Conservation (phyloP, 2,113 vertebrate species). For the Mobula hypostoma region DNA sequence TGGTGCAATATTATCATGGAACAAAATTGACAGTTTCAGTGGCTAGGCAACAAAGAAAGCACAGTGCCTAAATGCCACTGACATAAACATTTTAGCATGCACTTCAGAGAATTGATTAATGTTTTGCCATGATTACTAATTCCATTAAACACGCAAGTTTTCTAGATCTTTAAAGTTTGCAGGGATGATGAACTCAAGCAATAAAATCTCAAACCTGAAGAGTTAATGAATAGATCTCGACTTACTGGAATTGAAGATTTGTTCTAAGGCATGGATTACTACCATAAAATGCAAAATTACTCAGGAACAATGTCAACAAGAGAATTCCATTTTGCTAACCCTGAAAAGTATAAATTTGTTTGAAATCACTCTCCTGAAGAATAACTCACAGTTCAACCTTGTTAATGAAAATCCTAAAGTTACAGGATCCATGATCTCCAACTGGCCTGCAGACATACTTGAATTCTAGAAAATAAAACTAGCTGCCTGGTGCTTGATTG, state of each 20-base stretch:
- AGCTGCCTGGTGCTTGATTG: too few relatives aligned
- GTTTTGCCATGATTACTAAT: background rate
- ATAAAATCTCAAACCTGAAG: background rate
- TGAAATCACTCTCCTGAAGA: background rate
- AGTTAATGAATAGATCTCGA: background rate
- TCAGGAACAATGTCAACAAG: background rate
- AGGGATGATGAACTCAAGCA: too few relatives aligned
- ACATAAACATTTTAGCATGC: background rate
- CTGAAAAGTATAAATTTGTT: too few relatives aligned
- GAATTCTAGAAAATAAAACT: background rate
- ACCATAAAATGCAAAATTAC: background rate
- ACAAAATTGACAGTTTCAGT: conserved; percentile 35
- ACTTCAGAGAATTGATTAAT: background rate
- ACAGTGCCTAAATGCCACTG: background rate
- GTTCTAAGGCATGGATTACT: background rate
- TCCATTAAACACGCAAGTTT: background rate
- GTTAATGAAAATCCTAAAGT: background rate
- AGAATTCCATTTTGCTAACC: background rate
- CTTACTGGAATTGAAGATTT: background rate
- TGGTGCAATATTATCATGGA: background rate
- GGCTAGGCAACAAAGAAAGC: conserved; percentile 33
- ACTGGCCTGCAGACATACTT: background rate
- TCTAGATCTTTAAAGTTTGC: background rate
- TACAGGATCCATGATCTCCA: background rate
- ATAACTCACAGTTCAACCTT: background rate